Evolutionary conservation across 2,888 invertebrate genomes (phyloP), one percentile per base, ranked within the genome.

Genomic region (Diploptera punctata): DNA sequence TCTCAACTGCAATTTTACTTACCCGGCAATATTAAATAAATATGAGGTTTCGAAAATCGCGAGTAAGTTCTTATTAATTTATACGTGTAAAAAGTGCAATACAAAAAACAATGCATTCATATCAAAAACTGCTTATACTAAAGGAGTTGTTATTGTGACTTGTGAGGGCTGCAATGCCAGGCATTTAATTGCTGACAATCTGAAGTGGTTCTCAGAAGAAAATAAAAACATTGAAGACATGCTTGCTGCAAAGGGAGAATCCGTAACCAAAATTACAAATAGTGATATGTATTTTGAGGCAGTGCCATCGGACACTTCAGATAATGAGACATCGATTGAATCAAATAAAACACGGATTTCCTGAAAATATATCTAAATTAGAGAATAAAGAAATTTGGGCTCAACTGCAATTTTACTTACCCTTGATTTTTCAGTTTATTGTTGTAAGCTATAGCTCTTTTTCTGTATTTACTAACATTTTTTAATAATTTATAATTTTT

Each of bases 101-200:
- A 88, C 90, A 0, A 87, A 93, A 75, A 95, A 93, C 80, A 84
- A 87, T 1, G 93, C 96, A 81, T 86, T 88, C 13, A 96, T 98
- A 75, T 92, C 97, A 0, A 95, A 95, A 84, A 80, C 88, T 19
- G 93, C 95, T 0, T 98, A 98, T 80, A 86, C 90, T 69, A 90
- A 91, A 80, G 98, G 99, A 16, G 93, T 99, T 13, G 96, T 99
- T 0, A 94, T 99, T 76, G 94, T 98, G 0, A 90, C 88, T 69
- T 99, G 99, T 82, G 89, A 90, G 69, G 93, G 93, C 0, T 98
- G 98, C 81, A 83, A 88, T 60, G 97, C 94, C 80, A 90, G 94
- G 81, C 99, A 99, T 83, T 85, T 99, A 26, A 98, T 99, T 76
- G 98, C 98, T 0, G 98, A 99, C 81, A 97, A 99, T 83, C 86